Evolutionary conservation across 2,888 invertebrate species (phyloP).

Genomic region (Cheilosia urbana): DNA sequence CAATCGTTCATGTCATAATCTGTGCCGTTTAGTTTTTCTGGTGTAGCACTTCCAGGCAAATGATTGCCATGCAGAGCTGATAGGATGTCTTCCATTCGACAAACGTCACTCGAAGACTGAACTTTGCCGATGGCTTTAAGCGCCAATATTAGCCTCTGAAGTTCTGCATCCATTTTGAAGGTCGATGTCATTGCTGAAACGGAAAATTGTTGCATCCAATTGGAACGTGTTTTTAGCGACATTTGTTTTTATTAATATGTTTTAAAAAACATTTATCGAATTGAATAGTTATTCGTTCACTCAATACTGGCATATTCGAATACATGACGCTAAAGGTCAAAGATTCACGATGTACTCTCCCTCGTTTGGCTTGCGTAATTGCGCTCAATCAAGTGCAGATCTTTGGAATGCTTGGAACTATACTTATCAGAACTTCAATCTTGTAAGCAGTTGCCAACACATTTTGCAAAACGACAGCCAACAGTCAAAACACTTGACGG

Average conservation of each 20-base stretch:
- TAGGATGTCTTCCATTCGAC: constrained; percentile 80
- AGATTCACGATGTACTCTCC: not conserved
- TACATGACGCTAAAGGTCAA: not conserved
- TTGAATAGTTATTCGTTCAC: not conserved
- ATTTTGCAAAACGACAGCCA: no score
- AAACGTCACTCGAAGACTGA: constrained; percentile 81
- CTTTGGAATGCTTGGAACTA: no score
- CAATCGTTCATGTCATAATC: constrained; percentile 84
- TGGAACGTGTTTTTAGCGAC: constrained; percentile 79
- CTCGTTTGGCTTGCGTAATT: no score
- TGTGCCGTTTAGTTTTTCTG: constrained; percentile 86
- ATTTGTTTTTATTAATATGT: constrained; percentile 28
- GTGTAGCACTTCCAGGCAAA: constrained; percentile 85
- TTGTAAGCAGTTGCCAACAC: no score
- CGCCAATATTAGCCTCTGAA: constrained; percentile 77
- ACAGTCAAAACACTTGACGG: no score
- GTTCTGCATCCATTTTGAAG: constrained; percentile 72
- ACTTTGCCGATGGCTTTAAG: constrained; percentile 79
- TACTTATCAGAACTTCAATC: no score
- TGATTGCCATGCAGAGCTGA: constrained; percentile 79
- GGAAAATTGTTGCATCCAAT: constrained; percentile 83
- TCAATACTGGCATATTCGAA: not conserved
- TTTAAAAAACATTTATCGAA: constrained; percentile 38
- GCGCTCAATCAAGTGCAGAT: no score
- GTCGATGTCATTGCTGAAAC: constrained; percentile 79